Conservation (phyloP, 2,797 vertebrate species). For the Smutsia temminckii region DNA sequence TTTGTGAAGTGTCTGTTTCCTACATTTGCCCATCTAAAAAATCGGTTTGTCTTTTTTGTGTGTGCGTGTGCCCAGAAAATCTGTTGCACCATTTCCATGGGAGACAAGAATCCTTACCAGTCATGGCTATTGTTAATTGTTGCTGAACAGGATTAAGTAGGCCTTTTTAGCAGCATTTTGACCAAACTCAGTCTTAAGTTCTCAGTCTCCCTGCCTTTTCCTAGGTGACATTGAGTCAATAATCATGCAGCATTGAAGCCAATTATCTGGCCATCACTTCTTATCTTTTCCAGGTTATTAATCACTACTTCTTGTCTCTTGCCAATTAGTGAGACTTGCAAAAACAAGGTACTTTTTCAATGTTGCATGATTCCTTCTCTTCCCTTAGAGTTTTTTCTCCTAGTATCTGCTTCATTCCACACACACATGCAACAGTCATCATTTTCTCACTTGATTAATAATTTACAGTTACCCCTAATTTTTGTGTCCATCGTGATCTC, state of each 20-base stretch:
- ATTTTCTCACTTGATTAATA: background rate
- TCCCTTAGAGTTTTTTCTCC: background rate
- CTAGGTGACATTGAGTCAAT: background rate
- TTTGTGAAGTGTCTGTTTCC: background rate
- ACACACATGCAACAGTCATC: background rate
- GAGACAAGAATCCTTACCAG: background rate
- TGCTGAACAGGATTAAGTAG: background rate
- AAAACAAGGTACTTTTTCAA: fast-evolving
- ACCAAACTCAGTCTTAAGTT: background rate
- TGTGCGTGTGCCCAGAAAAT: background rate
- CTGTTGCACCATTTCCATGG: background rate
- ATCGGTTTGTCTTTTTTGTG: background rate
- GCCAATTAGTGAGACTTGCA: background rate
- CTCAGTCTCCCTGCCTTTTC: background rate
- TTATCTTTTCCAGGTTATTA: background rate
- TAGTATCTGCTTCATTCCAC: background rate
- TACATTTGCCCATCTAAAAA: background rate
- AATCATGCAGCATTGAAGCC: background rate
- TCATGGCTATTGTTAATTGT: background rate
- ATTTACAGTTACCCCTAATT: background rate
- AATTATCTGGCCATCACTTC: background rate
- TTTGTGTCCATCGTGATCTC: background rate
- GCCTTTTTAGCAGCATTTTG: background rate
- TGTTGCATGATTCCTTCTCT: background rate
- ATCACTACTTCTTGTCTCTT: background rate